These are phyloP conservation scores for Parauchenoglanis ngamensis DNA, from an alignment of 2,797 vertebrate genomes.

Conservation along the genomic window DNA sequence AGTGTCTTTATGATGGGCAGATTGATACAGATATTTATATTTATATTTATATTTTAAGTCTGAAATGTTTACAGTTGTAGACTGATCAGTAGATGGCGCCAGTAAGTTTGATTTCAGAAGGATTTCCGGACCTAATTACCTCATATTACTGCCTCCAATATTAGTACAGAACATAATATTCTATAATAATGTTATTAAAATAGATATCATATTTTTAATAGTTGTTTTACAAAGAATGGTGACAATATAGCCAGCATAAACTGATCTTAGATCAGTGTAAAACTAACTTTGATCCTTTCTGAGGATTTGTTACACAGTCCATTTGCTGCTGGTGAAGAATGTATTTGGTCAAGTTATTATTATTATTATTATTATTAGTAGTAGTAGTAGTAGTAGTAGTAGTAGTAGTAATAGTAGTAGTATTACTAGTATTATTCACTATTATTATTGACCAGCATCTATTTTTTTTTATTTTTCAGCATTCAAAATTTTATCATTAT, in stretches of 20 bases:
- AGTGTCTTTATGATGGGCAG: conserved; percentile 9
- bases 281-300: background rate
- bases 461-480: background rate
- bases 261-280: conserved; percentile 7
- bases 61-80: conserved; percentile 18
- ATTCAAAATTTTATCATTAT: background rate
- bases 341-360: background rate
- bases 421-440: background rate
- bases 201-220: background rate
- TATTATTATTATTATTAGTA: background rate
- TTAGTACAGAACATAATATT: background rate
- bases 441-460: background rate
- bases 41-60: background rate
- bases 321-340: conserved; percentile 19
- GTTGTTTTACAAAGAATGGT: conserved; percentile 8
- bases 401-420: background rate
- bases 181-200: background rate
- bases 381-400: background rate
- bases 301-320: conserved; percentile 2
- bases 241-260: background rate
- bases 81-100: conserved; percentile 38
- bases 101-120: conserved; percentile 5
- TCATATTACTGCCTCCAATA: conserved; percentile 15
- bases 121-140: conserved; percentile 10
- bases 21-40: conserved; percentile 1